Base-by-base conservation (phyloP, 2,888 invertebrate genomes). In the Sipha maydis region DNA sequence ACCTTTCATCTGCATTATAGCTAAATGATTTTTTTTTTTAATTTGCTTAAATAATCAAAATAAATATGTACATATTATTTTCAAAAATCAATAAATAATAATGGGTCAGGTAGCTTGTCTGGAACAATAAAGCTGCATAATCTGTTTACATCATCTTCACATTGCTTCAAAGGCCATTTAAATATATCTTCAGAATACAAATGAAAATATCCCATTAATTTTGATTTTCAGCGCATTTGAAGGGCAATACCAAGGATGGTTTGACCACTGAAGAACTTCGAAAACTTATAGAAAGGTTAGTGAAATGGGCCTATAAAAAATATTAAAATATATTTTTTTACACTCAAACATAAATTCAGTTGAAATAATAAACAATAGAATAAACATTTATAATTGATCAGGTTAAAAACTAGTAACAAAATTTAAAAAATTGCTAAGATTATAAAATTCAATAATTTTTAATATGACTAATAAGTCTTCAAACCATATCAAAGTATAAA, bases 211-310 rank as follows among this genome's bases (percentile, higher is more conserved):
- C 78, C 76, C 83, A 31, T 79, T 83, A 83, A 89, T 93, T 92
- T 93, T 93, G 93, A 92, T 93, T 93, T 93, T 93, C 94, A 94
- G 94, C 94, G 93, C 93, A 94, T 92, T 92, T 93, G 92, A 94
- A 94, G 93, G 93, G 93, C 93, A 94, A 93, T 93, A 93, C 93
- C 94, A 97, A 97, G 96, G 97, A 97, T 95, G 96, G 96, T 94
- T 95, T 96, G 95, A 95, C 96, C 94, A 96, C 96, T 93, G 97
- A 97, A 94, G 97, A 97, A 95, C 97, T 97, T 96, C 96, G 97
- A 94, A 97, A 97, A 95, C 96, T 97, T 94, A 96, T 97, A 94
- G 97, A 97, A 95, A 97, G 97, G 97, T 97, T 95, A 96, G 95
- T 96, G 93, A 91, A 89, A 89, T 67, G n/a, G 83, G 41, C 41